Evolutionary conservation across 2,888 invertebrate species (phyloP), one percentile per base, ranked within the genome.

Genomic region (Brenthis ino): DNA sequence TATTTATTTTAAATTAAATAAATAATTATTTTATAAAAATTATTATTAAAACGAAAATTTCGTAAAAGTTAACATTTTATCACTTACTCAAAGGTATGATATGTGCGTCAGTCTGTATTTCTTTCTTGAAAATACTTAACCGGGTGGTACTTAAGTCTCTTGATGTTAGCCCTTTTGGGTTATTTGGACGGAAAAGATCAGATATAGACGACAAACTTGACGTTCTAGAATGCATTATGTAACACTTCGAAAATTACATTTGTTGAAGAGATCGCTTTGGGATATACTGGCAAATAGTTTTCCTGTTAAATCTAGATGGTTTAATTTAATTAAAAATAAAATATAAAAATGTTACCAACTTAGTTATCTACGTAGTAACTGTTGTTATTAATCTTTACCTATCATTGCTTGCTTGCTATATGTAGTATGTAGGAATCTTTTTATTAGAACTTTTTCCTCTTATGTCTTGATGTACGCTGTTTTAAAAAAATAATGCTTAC

Each of bases 31-130:
- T 20, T 20, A 20, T 20, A 20, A 20, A 20, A 20, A 20, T 1
- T 20, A 20, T 20, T 20, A 20, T 20, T 37, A 37, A 37, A 14
- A 53, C 6, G 16, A 57, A 37, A 11, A 37, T 37, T 57, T 13
- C 11, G 53, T 53, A 12, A 58, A 43, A 33, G 12, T 20, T 3
- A 43, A 12, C 1, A 28, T 43, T 53, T 0, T 28, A 5, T 48
- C 68, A 85, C 89, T 87, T 79, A 93, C 92, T 79, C 28, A 93
- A 74, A 16, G 94, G 85, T 66, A 94, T 87, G 24, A 93, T 84
- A 75, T 95, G 95, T 64, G 86, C 75, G 67, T 94, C 93, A 1
- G 94, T 94, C 66, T 93, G 87, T 72, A 95, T 94, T 82, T 95
- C 95, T 77, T 89, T 93, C 77, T 94, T 93, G 72, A 95, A 86